Percentiles rank a stretch among this genome's conserved stretches.
phyloP scores from a whole-genome alignment of 1,140 invertebrate genomes.

The Drosophila burlai region DNA sequence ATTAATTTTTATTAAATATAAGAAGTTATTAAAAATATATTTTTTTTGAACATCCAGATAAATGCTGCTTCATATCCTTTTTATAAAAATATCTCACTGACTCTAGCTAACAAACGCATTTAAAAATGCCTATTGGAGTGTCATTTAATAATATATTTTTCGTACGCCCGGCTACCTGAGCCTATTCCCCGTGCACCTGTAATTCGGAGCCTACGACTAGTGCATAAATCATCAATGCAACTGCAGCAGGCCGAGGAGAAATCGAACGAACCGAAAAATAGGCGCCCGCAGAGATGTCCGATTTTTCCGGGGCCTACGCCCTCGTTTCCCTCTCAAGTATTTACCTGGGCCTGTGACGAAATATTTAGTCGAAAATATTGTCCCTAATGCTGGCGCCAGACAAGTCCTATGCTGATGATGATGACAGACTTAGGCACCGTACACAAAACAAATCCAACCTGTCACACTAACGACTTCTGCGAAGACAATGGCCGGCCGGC shows the following conservation, averaged over 20 bases:
- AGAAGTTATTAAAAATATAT: no score
- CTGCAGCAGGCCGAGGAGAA: constrained; percentile 48
- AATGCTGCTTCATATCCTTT: not conserved
- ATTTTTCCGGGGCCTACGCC: constrained; percentile 58
- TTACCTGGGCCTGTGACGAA: constrained; percentile 74
- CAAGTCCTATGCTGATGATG: constrained; percentile 84
- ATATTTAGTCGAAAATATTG: constrained; percentile 85
- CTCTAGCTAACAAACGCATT: no score
- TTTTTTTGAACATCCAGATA: not conserved
- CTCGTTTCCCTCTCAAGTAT: constrained; percentile 27
- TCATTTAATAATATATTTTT: constrained; percentile 23
- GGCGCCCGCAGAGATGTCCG: constrained; percentile 76
- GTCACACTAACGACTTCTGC: constrained; percentile 85
- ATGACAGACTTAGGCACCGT: constrained; percentile 84
- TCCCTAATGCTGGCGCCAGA: constrained; percentile 85
- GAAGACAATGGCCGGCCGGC: constrained; percentile 71
- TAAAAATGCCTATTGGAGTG: constrained; percentile 27
- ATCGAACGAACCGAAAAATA: constrained; percentile 64
- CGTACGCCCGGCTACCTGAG: constrained; percentile 46
- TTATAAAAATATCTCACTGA: not conserved
- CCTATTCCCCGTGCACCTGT: constrained; percentile 57
- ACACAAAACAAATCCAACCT: constrained; percentile 82
- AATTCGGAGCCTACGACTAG: constrained; percentile 26
- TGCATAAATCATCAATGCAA: constrained; percentile 79
- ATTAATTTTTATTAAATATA: not conserved